phyloP scores from a whole-genome alignment of 2,888 invertebrate genomes.

The Poecilobothrus nobilitatus region DNA sequence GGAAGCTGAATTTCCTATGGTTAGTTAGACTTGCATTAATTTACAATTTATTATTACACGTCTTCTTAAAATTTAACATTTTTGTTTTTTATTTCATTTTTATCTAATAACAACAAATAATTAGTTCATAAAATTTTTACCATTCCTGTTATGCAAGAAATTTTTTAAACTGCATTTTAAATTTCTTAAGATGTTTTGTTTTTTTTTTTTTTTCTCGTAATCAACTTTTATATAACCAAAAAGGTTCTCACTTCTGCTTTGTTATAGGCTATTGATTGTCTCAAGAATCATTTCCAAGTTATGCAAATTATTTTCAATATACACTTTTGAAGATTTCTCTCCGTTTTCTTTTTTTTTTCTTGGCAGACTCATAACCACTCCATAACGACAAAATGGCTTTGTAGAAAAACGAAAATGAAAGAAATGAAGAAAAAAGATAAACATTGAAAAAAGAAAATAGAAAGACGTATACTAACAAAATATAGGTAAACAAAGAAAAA shows the following conservation, averaged over 20 bases:
- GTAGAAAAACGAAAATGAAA: neutral
- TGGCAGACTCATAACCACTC: neutral
- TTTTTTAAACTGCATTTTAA: neutral
- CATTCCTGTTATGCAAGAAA: neutral
- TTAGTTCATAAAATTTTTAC: too few relatives aligned
- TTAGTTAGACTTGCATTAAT: too few relatives aligned
- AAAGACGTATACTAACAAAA: too few relatives aligned
- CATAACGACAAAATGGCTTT: neutral
- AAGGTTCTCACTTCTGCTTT: neutral
- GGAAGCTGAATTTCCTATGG: too few relatives aligned
- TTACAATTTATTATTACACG: too few relatives aligned
- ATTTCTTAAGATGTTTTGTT: neutral
- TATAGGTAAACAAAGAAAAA: too few relatives aligned
- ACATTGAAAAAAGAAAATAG: too few relatives aligned
- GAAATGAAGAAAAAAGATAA: neutral
- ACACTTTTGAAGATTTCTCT: neutral
- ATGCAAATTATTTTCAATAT: slow-evolving; percentile 6
- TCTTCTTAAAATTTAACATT: too few relatives aligned
- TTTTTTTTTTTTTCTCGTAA: neutral
- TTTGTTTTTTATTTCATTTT: too few relatives aligned
- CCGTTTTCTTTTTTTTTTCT: too few relatives aligned
- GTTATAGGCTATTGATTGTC: slow-evolving; percentile 2
- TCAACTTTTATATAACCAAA: too few relatives aligned
- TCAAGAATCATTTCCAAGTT: neutral
- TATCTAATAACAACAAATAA: too few relatives aligned